Evolutionary conservation across 1,140 invertebrate genomes (phyloP).

Genomic region (Gonioctena quinquepunctata): DNA sequence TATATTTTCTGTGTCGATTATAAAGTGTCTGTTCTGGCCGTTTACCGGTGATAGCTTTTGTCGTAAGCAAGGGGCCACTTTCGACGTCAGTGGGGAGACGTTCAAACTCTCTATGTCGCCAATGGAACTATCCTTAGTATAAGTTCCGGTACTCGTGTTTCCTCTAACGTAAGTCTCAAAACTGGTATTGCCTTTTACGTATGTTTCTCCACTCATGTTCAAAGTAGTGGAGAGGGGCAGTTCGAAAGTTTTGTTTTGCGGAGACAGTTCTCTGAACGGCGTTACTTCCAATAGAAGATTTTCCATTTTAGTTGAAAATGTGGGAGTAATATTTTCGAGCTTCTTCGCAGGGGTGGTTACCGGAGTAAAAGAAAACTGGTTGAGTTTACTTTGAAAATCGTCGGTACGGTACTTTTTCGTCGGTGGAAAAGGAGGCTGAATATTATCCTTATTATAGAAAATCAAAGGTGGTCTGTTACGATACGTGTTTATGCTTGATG

Average conservation of each 20-base stretch:
- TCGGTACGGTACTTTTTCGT: not conserved
- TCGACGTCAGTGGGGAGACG: constrained; percentile 17
- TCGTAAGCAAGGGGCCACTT: not conserved
- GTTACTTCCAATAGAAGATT: not conserved
- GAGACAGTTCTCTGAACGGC: not conserved
- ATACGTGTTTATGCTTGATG: not conserved
- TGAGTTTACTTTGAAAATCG: not conserved
- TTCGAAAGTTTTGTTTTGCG: constrained; percentile 3
- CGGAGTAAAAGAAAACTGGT: constrained; percentile 20
- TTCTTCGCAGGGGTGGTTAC: not conserved
- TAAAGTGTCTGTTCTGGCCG: not conserved
- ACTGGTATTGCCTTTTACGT: constrained; percentile 32
- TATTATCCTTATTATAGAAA: not conserved
- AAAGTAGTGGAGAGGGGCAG: not conserved
- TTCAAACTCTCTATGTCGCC: constrained; percentile 21
- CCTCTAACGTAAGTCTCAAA: constrained; percentile 38
- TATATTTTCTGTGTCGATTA: not conserved
- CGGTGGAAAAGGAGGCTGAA: not conserved
- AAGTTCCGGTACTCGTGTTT: constrained; percentile 34
- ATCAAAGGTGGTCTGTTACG: constrained; percentile 1
- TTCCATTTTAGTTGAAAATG: not conserved
- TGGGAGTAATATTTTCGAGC: not conserved
- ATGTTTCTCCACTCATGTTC: constrained; percentile 33
- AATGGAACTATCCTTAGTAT: constrained; percentile 30
- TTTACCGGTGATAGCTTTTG: not conserved